Conservation (phyloP, 1,140 invertebrate genomes). For the Apolygus lucorum region DNA sequence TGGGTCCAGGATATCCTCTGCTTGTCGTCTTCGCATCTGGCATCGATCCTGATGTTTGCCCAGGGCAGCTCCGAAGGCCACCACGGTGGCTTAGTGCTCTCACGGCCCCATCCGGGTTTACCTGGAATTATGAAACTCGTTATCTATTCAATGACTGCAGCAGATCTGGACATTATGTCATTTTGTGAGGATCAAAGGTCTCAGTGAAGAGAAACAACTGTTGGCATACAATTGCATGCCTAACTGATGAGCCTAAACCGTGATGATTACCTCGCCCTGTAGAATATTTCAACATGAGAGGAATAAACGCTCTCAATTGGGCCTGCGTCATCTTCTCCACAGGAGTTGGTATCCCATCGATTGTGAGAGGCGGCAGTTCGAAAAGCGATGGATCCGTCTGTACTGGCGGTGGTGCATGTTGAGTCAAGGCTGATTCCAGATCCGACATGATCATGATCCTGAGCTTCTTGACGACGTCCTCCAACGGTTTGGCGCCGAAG, state of each 20-base stretch:
- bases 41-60: conserved; percentile 97
- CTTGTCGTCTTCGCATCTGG: conserved; percentile 88
- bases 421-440: conserved; percentile 79
- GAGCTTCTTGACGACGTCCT: conserved; percentile 67
- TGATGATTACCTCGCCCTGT: conserved; percentile 48
- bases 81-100: conserved; percentile 89
- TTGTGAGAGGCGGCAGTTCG: conserved; percentile 88
- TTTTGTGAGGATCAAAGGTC: not conserved
- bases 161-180: too few relatives aligned
- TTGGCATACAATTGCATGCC: not conserved
- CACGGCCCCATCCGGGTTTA: conserved; percentile 94
- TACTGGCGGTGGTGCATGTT: conserved; percentile 84
- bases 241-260: not conserved
- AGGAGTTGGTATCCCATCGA: conserved; percentile 94
- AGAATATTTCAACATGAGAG: conserved; percentile 95
- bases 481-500: conserved; percentile 91
- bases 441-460: not conserved
- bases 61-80: conserved; percentile 95
- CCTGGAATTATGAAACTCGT: conserved; percentile 52
- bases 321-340: conserved; percentile 99
- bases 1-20: conserved; percentile 98
- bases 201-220: not conserved
- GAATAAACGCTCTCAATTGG: conserved; percentile 90
- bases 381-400: conserved; percentile 86
- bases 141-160: not conserved